Percentiles rank a stretch among this genome's conserved stretches.
Evolutionary conservation across 2,113 vertebrate species (phyloP).

Genomic region (Vulpes lagopus): DNA sequence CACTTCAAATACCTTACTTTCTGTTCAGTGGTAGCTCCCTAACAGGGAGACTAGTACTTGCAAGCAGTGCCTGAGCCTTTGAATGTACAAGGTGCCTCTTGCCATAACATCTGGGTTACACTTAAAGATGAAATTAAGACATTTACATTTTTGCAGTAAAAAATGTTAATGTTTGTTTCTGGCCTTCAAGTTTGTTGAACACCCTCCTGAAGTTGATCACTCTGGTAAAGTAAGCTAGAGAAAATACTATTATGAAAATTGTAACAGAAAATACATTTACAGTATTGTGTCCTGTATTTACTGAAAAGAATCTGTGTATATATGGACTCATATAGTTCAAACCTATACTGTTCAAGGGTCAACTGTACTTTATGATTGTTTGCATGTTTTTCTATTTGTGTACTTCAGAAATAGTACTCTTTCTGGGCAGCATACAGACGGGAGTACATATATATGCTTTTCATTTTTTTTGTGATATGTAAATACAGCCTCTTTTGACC

Average conservation of each 20-base stretch:
- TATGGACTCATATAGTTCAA: not conserved
- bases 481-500: not conserved
- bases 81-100: not conserved
- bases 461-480: not conserved
- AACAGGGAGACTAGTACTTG: not conserved
- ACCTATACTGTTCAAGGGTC: not conserved
- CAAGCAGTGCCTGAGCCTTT: not conserved
- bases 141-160: not conserved
- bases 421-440: not conserved
- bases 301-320: not conserved
- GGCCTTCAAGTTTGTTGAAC: constrained; percentile 48
- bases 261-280: not conserved
- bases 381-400: not conserved
- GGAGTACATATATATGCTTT: not conserved
- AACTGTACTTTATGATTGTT: not conserved
- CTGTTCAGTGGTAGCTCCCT: not conserved
- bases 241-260: not conserved
- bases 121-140: not conserved
- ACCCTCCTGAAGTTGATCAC: not conserved
- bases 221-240: not conserved
- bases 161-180: constrained; percentile 16
- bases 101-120: not conserved
- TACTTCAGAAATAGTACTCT: not conserved
- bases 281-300: not conserved
- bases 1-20: not conserved